Base-by-base conservation (phyloP, 2,888 invertebrate species). In the Euzophera pinguis region DNA sequence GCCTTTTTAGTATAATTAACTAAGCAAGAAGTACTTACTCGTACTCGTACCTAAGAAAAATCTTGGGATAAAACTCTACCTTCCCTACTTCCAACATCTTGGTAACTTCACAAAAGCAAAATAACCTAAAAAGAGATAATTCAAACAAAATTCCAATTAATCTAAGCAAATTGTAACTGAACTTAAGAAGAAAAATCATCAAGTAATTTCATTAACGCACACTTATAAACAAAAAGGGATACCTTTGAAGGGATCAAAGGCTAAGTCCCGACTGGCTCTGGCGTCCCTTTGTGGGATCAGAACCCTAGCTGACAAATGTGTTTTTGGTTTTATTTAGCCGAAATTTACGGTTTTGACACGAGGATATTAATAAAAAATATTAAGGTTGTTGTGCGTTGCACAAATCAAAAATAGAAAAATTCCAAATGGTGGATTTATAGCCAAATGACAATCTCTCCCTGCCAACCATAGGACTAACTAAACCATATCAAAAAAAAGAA, bases 261-360 rank as follows among this genome's bases (percentile, higher is more conserved):
- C 53, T 59, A 60, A 48, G 49, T 52, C 62, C 52, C 32, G 53
- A 50, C 67, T 78, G 78, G 53, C 42, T n/a, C 62, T 78, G 80
- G 80, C 80, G 69, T 73, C 75, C 69, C 82, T 81, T 79, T 81
- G 81, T 73, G 63, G 72, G 77, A 74, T 81, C 77, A 79, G 57
- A 57, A 64, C 64, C 66, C 57, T 53, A 37, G 37, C 29, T 39
- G 48, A 38, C 39, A 39, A 39, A 50, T 10, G 29, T 38, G 27
- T 38, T 10, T 14, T 13, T 39, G 2, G 6, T 47, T 47, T 39
- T 7, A 39, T 16, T 39, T 16, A 5, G 14, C 16, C 13, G 1
- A 16, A 16, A 16, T 39, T 39, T 32, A 32, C 2, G 7, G 9
- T 9, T 32, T 8, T 10, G 10, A 32, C 10, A 32, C 32, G 3